Evolutionary conservation across 2,888 invertebrate species (phyloP).

Genomic region (Troglohyphantes excavatus): DNA sequence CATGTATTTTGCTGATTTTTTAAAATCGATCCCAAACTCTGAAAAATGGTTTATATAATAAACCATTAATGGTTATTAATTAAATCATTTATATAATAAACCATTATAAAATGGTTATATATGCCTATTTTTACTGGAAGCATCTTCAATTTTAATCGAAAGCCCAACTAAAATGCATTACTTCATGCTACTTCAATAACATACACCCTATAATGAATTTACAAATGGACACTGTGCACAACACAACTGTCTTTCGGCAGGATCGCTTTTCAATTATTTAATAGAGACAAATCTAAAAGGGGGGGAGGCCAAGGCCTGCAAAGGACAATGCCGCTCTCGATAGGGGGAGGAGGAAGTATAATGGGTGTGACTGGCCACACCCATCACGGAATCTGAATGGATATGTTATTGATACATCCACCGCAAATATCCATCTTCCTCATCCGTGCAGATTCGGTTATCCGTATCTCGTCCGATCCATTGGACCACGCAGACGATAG

Average conservation of each 20-base stretch:
- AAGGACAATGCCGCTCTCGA: constrained; percentile 7
- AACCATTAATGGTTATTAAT: no score
- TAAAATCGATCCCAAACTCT: no score
- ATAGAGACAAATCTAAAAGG: constrained; percentile 21
- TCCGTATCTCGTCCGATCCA: constrained; percentile 72
- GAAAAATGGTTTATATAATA: no score
- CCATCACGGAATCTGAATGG: constrained; percentile 53
- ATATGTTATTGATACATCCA: constrained; percentile 26
- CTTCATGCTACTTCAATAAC: no score
- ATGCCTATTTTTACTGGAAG: no score
- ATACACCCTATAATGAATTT: no score
- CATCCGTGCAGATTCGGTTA: constrained; percentile 48
- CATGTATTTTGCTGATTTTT: no score
- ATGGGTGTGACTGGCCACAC: constrained; percentile 56
- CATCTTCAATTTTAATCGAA: no score
- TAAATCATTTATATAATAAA: no score
- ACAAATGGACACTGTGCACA: no score
- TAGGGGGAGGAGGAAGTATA: constrained; percentile 29
- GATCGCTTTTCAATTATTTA: constrained; percentile 4
- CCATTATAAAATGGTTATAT: no score
- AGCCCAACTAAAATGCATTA: no score
- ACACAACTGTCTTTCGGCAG: background rate
- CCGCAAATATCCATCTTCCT: constrained; percentile 59
- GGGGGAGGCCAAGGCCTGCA: background rate
- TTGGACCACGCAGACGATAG: constrained; percentile 66